phyloP scores from a whole-genome alignment of 1,140 invertebrate species.

The Drosophila nigrodunni region DNA sequence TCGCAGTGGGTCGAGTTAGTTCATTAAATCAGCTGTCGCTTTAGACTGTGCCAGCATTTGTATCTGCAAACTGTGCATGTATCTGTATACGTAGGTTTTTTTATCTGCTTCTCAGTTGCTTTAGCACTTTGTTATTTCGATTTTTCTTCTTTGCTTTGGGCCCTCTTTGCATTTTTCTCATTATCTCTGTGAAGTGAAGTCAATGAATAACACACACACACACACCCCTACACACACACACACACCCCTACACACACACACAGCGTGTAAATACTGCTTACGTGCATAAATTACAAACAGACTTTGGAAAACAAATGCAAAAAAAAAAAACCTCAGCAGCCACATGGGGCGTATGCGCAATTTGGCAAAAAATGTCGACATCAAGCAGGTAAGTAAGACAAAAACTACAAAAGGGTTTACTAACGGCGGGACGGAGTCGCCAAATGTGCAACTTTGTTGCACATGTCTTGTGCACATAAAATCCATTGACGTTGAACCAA shows the following conservation, averaged over 20 bases:
- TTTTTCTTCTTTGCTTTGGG: slow-evolving; percentile 32
- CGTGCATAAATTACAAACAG: slow-evolving; percentile 74
- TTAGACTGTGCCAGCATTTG: not conserved
- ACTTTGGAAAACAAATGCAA: slow-evolving; percentile 27
- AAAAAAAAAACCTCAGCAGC: slow-evolving; percentile 2
- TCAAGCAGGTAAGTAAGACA: slow-evolving; percentile 37
- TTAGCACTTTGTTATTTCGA: slow-evolving; percentile 33
- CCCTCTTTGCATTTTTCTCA: slow-evolving; percentile 63
- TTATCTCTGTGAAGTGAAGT: slow-evolving; percentile 57
- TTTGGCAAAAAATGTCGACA: slow-evolving; percentile 54
- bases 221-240: slow-evolving; percentile 5
- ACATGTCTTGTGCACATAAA: not conserved
- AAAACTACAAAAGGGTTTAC: not conserved
- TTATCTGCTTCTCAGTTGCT: not conserved
- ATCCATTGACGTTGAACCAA: not conserved
- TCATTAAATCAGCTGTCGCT: slow-evolving; percentile 64
- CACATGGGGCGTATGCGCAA: slow-evolving; percentile 69
- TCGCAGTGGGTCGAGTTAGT: slow-evolving; percentile 42
- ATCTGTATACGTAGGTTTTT: not conserved
- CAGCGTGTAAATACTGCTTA: slow-evolving; percentile 35
- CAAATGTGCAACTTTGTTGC: slow-evolving; percentile 45
- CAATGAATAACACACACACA: slow-evolving; percentile 49
- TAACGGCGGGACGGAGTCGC: too few relatives aligned
- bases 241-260: not conserved
- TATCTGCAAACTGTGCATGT: not conserved